Conservation (phyloP, 2,113 vertebrate genomes). For the Dasyornis broadbenti region DNA sequence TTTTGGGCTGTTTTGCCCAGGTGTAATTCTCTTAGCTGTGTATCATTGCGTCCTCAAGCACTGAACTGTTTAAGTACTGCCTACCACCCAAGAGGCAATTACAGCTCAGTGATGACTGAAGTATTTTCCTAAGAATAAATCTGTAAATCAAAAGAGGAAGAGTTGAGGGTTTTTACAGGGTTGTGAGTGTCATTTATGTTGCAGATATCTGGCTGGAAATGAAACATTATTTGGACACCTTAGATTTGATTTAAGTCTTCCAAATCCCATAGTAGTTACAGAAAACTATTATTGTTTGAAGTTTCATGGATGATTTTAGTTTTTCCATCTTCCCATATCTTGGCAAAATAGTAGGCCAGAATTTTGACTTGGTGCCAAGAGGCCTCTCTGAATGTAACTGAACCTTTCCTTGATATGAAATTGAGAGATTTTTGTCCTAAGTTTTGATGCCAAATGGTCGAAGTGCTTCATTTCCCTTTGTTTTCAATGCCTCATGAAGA, state of each 20-base stretch:
- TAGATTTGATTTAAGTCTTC: background rate
- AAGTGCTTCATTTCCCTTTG: background rate
- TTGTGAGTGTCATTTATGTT: background rate
- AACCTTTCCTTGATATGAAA: background rate
- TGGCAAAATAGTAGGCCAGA: background rate
- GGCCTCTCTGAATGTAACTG: background rate
- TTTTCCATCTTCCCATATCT: background rate
- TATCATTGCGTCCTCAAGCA: background rate
- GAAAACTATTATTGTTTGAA: background rate
- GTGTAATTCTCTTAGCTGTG: background rate
- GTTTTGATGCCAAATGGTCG: background rate
- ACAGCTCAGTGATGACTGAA: background rate
- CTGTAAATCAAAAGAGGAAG: background rate
- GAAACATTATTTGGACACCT: background rate
- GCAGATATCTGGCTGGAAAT: background rate
- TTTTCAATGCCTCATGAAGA: background rate
- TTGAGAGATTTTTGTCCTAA: background rate
- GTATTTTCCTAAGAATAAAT: constrained; percentile 6
- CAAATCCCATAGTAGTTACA: background rate
- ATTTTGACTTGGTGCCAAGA: background rate
- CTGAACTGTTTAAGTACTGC: background rate
- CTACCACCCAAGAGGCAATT: constrained; percentile 12
- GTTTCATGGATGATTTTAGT: background rate
- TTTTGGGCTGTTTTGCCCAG: background rate
- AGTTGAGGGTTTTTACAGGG: background rate